These are phyloP conservation scores for Channa maculata DNA, from an alignment of 2,113 vertebrate species.

Conservation along the genomic window DNA sequence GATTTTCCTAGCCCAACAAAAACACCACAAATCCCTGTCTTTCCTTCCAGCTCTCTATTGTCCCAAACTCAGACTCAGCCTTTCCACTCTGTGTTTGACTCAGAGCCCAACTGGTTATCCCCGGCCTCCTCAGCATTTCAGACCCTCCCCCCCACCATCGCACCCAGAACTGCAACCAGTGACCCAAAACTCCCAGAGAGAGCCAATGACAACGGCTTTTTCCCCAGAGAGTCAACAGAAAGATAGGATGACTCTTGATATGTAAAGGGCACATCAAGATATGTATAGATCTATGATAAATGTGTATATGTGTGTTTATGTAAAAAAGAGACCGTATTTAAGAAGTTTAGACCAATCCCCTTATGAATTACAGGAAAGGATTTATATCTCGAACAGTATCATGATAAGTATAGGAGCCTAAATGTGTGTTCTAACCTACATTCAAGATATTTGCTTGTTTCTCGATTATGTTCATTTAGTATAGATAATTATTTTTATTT, in stretches of 20 bases:
- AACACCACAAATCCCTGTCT: constrained; percentile 37
- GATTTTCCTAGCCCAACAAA: constrained; percentile 45
- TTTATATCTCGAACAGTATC: constrained; percentile 31
- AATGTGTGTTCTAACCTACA: constrained; percentile 9
- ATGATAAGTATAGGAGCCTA: constrained; percentile 25
- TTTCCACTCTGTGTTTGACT: constrained; percentile 69
- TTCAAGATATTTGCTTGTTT: constrained; percentile 31
- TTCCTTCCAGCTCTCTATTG: constrained; percentile 16
- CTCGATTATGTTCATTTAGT: constrained; percentile 52
- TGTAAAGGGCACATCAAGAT: constrained; percentile 65
- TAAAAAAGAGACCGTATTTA: constrained; percentile 76
- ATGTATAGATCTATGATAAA: constrained; percentile 73
- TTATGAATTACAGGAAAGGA: constrained; percentile 42
- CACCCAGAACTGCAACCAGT: constrained; percentile 79
- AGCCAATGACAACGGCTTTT: constrained; percentile 66
- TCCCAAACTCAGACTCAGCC: constrained; percentile 65
- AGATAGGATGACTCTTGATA: constrained; percentile 77
- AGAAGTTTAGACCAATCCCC: constrained; percentile 54
- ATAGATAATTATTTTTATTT: constrained; percentile 61
- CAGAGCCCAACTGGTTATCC: constrained; percentile 81
- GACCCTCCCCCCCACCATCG: constrained; percentile 83
- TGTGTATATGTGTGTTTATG: constrained; percentile 73
- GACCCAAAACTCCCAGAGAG: constrained; percentile 67
- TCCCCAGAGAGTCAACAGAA: constrained; percentile 86
- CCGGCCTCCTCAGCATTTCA: constrained; percentile 79